A percentile compares a stretch with the other conserved stretches of the same genome.
These are phyloP conservation scores for Coturnix japonica DNA, from an alignment of 2,113 vertebrate genomes.

Conservation along the genomic window DNA sequence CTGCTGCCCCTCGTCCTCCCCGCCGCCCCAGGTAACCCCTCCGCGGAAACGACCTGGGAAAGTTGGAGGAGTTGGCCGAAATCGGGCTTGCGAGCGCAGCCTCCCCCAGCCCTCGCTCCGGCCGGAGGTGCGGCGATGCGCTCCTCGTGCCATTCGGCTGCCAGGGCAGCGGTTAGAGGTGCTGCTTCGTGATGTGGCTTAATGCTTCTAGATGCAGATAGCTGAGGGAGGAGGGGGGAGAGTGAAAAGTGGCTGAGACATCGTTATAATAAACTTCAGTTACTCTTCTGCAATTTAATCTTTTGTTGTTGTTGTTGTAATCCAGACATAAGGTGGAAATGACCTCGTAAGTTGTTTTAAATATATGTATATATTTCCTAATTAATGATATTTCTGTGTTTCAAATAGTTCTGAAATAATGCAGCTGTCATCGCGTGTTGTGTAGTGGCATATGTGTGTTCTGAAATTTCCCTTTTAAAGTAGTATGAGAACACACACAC, in stretches of 20 bases:
- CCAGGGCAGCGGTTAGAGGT: rapidly evolving
- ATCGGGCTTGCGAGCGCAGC: neutral
- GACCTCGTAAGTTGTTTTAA: neutral
- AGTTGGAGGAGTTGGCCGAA: neutral
- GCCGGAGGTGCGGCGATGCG: rapidly evolving
- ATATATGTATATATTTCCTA: neutral
- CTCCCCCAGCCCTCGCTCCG: neutral
- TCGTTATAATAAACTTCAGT: neutral
- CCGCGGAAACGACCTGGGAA: neutral
- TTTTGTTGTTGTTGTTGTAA: neutral
- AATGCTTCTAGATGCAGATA: neutral
- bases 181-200: neutral
- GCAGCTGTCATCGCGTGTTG: neutral
- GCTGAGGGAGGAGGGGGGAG: neutral
- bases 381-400: neutral
- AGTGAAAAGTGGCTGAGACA: neutral
- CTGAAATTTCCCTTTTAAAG: neutral
- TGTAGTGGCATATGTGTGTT: neutral
- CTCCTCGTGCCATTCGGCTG: rapidly evolving
- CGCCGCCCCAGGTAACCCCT: slow-evolving; percentile 78
- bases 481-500: neutral
- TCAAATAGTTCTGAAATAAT: neutral
- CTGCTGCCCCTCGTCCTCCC: slow-evolving; percentile 60
- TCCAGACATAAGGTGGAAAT: neutral
- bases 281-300: neutral